phyloP scores from a whole-genome alignment of 2,888 invertebrate genomes.

The Brachyopa scutellaris region DNA sequence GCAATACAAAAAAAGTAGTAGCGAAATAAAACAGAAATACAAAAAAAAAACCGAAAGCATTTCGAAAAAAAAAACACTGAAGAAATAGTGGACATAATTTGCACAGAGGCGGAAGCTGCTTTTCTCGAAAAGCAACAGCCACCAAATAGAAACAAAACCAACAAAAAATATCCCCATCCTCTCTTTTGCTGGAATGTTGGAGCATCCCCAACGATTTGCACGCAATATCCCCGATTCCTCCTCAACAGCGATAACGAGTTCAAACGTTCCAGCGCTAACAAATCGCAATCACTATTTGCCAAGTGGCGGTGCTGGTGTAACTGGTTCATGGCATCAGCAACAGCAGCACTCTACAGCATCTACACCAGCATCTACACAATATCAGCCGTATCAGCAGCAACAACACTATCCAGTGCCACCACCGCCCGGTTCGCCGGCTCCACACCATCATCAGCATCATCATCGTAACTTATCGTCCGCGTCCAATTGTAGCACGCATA shows the following conservation, averaged over 20 bases:
- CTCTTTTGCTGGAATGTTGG: conserved; percentile 80
- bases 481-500: conserved; percentile 81
- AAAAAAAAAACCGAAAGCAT: conserved; percentile 1
- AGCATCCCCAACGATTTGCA: conserved; percentile 85
- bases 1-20: conserved; percentile 2
- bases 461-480: conserved; percentile 81
- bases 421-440: conserved; percentile 74
- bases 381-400: conserved; percentile 77
- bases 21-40: not conserved
- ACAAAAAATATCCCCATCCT: conserved; percentile 19
- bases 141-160: conserved; percentile 24
- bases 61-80: not conserved
- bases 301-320: conserved; percentile 80
- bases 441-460: conserved; percentile 76
- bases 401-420: conserved; percentile 73
- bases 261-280: conserved; percentile 82
- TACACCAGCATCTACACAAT: conserved; percentile 78
- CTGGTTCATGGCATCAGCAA: conserved; percentile 76
- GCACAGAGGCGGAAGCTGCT: conserved; percentile 49
- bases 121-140: conserved; percentile 61
- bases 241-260: conserved; percentile 80
- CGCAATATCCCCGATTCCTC: conserved; percentile 86
- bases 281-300: conserved; percentile 73
- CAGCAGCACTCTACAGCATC: conserved; percentile 72
- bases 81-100: conserved; percentile 5